A percentile compares a stretch with the other conserved stretches of the same genome.
phyloP scores from a whole-genome alignment of 1,140 invertebrate species.

The Drosophila repleta region DNA sequence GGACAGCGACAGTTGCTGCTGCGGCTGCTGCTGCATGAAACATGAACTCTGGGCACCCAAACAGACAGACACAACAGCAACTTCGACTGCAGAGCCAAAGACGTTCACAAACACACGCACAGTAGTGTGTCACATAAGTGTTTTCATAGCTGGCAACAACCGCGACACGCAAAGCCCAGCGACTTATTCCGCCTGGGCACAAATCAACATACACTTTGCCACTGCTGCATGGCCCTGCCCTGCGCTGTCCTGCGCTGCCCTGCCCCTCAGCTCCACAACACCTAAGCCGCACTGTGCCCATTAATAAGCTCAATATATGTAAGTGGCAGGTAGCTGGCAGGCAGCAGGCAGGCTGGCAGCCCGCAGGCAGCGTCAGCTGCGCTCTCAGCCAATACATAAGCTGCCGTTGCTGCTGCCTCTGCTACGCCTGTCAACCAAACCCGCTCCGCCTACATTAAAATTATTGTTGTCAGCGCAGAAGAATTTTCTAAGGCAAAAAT shows the following conservation, averaged over 20 bases:
- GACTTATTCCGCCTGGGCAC: constrained; percentile 36
- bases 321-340: constrained; percentile 49
- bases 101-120: constrained; percentile 27
- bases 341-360: constrained; percentile 1
- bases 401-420: neutral
- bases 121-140: constrained; percentile 25
- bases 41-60: constrained; percentile 61
- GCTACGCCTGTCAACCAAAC: neutral
- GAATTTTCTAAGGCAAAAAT: constrained; percentile 58
- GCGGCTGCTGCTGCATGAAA: constrained; percentile 56
- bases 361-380: constrained; percentile 36
- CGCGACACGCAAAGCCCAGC: constrained; percentile 58
- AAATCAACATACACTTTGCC: constrained; percentile 55
- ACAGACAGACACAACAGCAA: constrained; percentile 19
- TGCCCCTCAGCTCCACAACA: neutral
- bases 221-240: constrained; percentile 11
- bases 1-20: constrained; percentile 46
- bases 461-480: constrained; percentile 66
- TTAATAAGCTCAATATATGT: constrained; percentile 77
- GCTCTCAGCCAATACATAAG: constrained; percentile 27
- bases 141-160: constrained; percentile 51
- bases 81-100: constrained; percentile 61
- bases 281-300: constrained; percentile 44
- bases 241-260: neutral
- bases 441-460: constrained; percentile 31